Evolutionary conservation across 2,113 vertebrate genomes (phyloP).

Genomic region (Chionomys nivalis): DNA sequence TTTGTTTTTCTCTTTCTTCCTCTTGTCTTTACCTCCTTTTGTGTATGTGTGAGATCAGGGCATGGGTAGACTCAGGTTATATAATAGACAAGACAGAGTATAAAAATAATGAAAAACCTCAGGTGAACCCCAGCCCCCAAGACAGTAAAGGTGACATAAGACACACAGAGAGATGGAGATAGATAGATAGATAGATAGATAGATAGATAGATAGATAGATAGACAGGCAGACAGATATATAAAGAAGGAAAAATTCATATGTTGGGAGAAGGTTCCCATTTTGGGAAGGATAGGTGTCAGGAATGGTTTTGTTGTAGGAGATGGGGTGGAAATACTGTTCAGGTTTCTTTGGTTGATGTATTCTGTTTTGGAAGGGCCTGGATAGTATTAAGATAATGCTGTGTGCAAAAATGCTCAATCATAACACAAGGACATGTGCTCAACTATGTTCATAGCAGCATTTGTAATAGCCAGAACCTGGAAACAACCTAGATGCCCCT

Average conservation of each 20-base stretch:
- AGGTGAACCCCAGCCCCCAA: neutral
- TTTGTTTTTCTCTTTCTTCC: neutral
- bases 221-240: neutral
- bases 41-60: neutral
- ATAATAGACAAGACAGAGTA: neutral
- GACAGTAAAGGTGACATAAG: neutral
- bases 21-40: neutral
- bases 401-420: neutral
- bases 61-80: neutral
- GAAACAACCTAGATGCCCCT: no score
- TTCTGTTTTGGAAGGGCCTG: constrained; percentile 4
- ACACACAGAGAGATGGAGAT: neutral
- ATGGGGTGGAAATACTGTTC: neutral
- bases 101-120: neutral
- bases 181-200: neutral
- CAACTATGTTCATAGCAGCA: no score
- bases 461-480: no score
- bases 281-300: neutral
- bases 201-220: neutral
- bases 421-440: no score
- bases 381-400: neutral
- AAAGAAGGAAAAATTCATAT: neutral
- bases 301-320: neutral
- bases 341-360: neutral
- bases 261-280: neutral